A percentile compares a stretch with the other conserved stretches of the same genome.
phyloP scores from a whole-genome alignment of 2,888 invertebrate genomes.

The Zaprionus lineosus region DNA sequence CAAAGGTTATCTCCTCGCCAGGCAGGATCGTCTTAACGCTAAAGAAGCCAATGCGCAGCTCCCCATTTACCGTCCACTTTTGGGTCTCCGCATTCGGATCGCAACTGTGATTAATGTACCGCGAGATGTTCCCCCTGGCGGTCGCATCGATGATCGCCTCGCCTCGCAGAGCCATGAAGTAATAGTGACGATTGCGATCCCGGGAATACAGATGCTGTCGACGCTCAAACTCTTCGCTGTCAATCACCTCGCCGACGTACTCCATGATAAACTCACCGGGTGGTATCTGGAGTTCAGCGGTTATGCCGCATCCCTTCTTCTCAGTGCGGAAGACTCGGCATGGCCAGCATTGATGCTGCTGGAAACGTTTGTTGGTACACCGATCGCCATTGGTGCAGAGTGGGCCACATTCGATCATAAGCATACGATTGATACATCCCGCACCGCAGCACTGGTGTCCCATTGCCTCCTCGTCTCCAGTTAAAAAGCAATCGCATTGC shows the following conservation, averaged over 20 bases:
- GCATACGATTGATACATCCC: conserved; percentile 96
- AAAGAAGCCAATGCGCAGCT: conserved; percentile 98
- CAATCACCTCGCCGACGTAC: conserved; percentile 98
- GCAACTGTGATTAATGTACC: conserved; percentile 99
- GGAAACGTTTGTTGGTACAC: conserved; percentile 97
- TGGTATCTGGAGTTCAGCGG: conserved; percentile 82
- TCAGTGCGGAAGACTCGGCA: conserved; percentile 95
- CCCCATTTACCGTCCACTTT: conserved; percentile 97
- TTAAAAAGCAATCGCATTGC: conserved; percentile 96
- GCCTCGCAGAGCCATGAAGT: conserved; percentile 97
- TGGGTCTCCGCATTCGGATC: conserved; percentile 99
- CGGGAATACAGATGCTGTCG: conserved; percentile 94
- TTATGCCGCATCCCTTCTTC: conserved; percentile 97
- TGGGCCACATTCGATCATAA: conserved; percentile 99
- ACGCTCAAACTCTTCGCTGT: conserved; percentile 93
- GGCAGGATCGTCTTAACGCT: conserved; percentile 90
- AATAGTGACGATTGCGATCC: conserved; percentile 95
- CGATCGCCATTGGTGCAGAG: conserved; percentile 94
- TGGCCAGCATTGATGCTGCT: conserved; percentile 91
- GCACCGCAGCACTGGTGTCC: conserved; percentile 96
- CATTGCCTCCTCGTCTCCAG: conserved; percentile 91
- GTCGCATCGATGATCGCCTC: conserved; percentile 99
- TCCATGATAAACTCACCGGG: conserved; percentile 97
- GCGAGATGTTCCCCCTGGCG: conserved; percentile 95
- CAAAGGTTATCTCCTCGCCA: conserved; percentile 98